Conservation (phyloP, 2,797 vertebrate species). For the Chromis chromis region DNA sequence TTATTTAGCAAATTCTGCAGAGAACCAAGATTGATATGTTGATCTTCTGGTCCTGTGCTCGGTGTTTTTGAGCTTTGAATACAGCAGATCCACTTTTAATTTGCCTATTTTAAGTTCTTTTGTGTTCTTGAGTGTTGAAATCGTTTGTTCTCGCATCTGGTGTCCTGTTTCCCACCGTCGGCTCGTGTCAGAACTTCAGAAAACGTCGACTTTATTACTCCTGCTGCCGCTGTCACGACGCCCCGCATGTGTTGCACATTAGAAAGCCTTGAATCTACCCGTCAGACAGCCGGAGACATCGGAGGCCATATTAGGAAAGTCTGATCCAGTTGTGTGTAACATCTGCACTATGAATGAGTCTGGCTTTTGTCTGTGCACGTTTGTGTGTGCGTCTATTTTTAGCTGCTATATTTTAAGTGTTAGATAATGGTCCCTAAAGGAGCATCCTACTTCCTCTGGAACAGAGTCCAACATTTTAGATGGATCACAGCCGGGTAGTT, state of each 20-base stretch:
- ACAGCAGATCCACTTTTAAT: too few relatives aligned
- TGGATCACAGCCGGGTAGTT: conserved; percentile 24
- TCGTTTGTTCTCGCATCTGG: background rate
- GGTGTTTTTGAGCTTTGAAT: too few relatives aligned
- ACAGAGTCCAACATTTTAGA: conserved; percentile 30
- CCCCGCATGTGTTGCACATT: background rate
- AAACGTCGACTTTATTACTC: too few relatives aligned
- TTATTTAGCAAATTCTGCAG: too few relatives aligned
- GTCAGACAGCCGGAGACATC: background rate
- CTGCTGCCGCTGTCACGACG: background rate
- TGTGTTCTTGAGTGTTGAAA: too few relatives aligned
- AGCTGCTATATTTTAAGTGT: conserved; percentile 56
- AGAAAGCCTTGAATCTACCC: background rate
- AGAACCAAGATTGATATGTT: too few relatives aligned
- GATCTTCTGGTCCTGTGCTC: too few relatives aligned
- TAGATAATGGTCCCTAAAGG: conserved; percentile 61
- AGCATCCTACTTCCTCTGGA: conserved; percentile 54
- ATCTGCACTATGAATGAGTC: conserved; percentile 27
- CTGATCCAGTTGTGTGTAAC: background rate
- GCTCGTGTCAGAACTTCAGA: background rate
- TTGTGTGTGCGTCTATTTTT: conserved; percentile 49
- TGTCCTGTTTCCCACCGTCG: background rate
- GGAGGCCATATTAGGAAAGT: conserved; percentile 28
- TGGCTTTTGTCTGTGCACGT: background rate
- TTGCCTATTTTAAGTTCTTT: too few relatives aligned